These are phyloP conservation scores for Halcyon chelicuti DNA, from an alignment of 2,797 vertebrate species.

Conservation along the genomic window DNA sequence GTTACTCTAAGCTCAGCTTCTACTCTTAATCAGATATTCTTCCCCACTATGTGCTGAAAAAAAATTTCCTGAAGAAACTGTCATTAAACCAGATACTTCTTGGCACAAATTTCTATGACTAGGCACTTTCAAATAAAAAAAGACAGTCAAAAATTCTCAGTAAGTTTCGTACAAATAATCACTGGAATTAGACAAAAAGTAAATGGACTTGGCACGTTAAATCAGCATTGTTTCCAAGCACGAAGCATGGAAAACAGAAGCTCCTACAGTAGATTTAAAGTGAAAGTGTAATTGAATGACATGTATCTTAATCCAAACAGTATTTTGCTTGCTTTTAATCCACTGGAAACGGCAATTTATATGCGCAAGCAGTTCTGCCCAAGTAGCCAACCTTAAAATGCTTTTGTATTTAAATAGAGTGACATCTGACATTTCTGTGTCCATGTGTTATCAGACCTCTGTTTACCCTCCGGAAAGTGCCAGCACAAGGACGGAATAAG, in stretches of 20 bases:
- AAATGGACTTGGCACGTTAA: slow-evolving; percentile 41
- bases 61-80: slow-evolving; percentile 8
- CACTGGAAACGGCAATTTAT: slow-evolving; percentile 22
- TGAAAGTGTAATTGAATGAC: slow-evolving; percentile 27
- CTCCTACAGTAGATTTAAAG: slow-evolving; percentile 23
- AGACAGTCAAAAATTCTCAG: background rate
- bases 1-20: background rate
- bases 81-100: background rate
- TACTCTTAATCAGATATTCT: background rate
- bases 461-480: slow-evolving; percentile 21
- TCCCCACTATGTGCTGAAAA: background rate
- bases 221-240: slow-evolving; percentile 27
- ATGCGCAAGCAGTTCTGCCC: background rate
- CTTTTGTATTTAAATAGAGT: slow-evolving; percentile 55
- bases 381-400: slow-evolving; percentile 44
- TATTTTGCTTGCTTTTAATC: slow-evolving; percentile 24
- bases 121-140: slow-evolving; percentile 40
- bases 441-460: background rate
- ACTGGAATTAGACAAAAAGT: slow-evolving; percentile 21
- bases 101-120: slow-evolving; percentile 39
- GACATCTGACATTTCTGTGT: slow-evolving; percentile 43
- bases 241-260: slow-evolving; percentile 22
- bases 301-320: slow-evolving; percentile 8
- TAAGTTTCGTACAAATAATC: slow-evolving; percentile 34
- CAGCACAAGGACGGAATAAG: background rate